Evolutionary conservation across 2,888 invertebrate genomes (phyloP), one percentile per base, ranked within the genome.

Genomic region (Caenorhabditis parvicauda): DNA sequence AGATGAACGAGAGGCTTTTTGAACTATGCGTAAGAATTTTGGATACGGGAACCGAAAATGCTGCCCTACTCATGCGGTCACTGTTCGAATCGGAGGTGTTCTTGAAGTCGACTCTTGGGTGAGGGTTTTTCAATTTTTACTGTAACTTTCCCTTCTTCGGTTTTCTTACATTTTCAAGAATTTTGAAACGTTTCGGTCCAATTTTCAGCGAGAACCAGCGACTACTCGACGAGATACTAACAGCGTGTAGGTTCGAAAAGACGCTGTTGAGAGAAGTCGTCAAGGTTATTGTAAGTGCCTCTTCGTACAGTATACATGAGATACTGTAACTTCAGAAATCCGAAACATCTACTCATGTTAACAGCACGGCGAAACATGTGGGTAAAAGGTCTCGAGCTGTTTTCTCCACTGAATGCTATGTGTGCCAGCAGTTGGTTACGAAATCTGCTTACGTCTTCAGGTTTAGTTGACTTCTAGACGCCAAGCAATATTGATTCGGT

Each of bases 391-490:
- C 49, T 9, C 44, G 48, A 9, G 17, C 54, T 5, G 52, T 54
- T 17, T 32, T 53, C 38, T 42, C 43, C 14, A 25, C 60, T 2
- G 29, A 29, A 7, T 70, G 67, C 35, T 44, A 56, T 3, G 51
- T 52, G 0, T 70, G 67, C 32, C n/a, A 22, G 9, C 29, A 38
- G 2, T 35, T 51, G 12, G 45, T 64, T 22, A 43, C 46, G 19
- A 70, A 63, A 49, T 50, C 67, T 25, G 64, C 62, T 2, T 67
- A 63, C 32, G 55, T 51, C 4, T 64, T 60, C 32, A 39, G 51
- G 69, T 65, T 19, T 21, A n/a, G 17, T 39, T 28, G 2, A 25
- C 17, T 9, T 12, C 2, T 24, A 32, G 35, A 47, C 4, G 6
- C 32, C 35, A 9, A 46, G 22, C 12, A 41, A 28, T n/a, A 1